Percentiles rank a stretch among this genome's conserved stretches.
phyloP scores from a whole-genome alignment of 2,113 vertebrate genomes.

The Candoia aspera region DNA sequence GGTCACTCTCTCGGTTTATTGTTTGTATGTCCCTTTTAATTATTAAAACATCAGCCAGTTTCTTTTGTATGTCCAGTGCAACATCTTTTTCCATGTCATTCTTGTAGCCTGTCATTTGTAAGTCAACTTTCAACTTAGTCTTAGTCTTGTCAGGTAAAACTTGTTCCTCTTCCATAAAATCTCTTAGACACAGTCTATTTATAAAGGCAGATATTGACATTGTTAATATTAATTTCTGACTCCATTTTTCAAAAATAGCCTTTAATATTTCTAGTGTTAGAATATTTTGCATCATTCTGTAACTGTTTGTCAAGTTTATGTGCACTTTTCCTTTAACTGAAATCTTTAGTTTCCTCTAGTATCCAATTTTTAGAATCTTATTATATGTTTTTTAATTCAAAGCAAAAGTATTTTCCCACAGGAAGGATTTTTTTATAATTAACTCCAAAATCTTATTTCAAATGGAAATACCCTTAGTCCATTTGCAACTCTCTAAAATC shows the following conservation, averaged over 20 bases:
- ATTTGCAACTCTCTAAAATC: not conserved
- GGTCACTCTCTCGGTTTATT: not conserved
- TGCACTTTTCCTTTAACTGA: not conserved
- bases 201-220: not conserved
- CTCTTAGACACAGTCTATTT: not conserved
- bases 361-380: not conserved
- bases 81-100: not conserved
- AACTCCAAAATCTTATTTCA: not conserved
- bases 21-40: not conserved
- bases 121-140: not conserved
- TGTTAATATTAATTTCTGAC: too few species aligned
- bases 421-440: not conserved
- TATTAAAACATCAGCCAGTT: not conserved
- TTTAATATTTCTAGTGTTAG: not conserved
- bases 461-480: not conserved
- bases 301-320: not conserved
- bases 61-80: not conserved
- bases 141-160: not conserved
- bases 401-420: not conserved
- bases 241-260: not conserved
- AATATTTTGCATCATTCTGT: not conserved
- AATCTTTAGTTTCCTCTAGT: not conserved
- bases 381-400: not conserved
- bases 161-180: not conserved
- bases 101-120: not conserved